Evolutionary conservation across 2,888 invertebrate genomes (phyloP).

Genomic region (Neoascia interrupta): DNA sequence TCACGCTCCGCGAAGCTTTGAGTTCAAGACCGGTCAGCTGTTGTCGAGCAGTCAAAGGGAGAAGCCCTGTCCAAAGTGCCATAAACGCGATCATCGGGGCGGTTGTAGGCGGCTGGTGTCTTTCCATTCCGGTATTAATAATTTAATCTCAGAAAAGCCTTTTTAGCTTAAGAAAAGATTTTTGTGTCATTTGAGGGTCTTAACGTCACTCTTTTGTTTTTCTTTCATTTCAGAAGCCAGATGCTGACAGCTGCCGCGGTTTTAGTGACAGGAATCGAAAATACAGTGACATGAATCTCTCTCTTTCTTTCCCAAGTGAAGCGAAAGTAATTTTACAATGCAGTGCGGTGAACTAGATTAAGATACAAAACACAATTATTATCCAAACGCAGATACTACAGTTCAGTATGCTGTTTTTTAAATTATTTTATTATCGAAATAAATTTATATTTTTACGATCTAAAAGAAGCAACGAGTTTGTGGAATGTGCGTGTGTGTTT

Average conservation of each 20-base stretch:
- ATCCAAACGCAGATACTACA: background rate
- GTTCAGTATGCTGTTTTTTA: conserved; percentile 7
- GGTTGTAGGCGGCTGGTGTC: conserved; percentile 75
- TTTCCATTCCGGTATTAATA: conserved; percentile 74
- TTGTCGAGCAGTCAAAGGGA: conserved; percentile 71
- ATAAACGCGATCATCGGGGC: conserved; percentile 77
- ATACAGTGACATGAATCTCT: conserved; percentile 58
- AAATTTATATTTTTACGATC: conserved; percentile 16
- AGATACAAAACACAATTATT: conserved; percentile 21
- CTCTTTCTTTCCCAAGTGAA: conserved; percentile 17
- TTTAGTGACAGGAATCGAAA: conserved; percentile 10
- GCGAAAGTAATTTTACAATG: conserved; percentile 1
- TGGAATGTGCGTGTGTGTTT: background rate
- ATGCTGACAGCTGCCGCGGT: conserved; percentile 13
- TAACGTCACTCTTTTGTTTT: conserved; percentile 1
- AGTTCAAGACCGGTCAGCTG: conserved; percentile 74
- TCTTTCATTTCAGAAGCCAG: conserved; percentile 18
- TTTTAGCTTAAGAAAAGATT: no score
- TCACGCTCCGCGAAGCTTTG: conserved; percentile 72
- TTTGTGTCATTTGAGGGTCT: no score
- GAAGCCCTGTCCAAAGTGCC: conserved; percentile 75
- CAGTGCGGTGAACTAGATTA: conserved; percentile 1
- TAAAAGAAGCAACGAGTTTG: background rate
- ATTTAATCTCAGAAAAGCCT: no score
- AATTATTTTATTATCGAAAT: conserved; percentile 32